A percentile compares a stretch with the other conserved stretches of the same genome.
Conservation (phyloP, 2,113 vertebrate species). For the Anoura caudifer region DNA sequence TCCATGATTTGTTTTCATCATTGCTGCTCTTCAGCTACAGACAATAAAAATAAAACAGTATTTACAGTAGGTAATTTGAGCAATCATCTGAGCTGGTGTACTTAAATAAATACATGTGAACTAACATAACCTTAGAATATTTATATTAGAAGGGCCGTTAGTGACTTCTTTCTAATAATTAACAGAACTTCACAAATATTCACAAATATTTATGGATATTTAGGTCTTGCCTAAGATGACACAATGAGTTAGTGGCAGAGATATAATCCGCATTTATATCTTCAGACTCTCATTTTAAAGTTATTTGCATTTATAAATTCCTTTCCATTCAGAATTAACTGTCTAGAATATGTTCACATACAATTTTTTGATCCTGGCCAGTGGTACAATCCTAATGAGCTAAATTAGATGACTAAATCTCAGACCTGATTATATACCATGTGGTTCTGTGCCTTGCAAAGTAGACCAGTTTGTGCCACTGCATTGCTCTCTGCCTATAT, state of each 20-base stretch:
- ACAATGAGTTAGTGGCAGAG: neutral
- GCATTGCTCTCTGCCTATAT: neutral
- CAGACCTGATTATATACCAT: neutral
- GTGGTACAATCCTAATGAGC: neutral
- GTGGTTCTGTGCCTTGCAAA: neutral
- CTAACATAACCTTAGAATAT: neutral
- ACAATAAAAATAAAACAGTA: neutral
- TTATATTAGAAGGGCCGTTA: neutral
- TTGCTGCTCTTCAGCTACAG: neutral
- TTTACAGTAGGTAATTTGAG: neutral
- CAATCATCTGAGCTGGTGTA: neutral
- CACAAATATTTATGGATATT: neutral
- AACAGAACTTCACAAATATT: conserved; percentile 24
- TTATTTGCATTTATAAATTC: neutral
- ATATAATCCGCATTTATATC: neutral
- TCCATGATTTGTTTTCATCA: neutral
- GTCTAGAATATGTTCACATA: neutral
- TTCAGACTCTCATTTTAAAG: neutral
- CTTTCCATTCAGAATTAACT: neutral
- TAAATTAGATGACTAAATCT: neutral
- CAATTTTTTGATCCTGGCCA: neutral
- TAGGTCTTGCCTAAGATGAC: neutral
- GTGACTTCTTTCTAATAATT: neutral
- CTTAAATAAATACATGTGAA: neutral
- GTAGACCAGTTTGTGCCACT: neutral